These are phyloP conservation scores for Lasioglossum pauxillum DNA, from an alignment of 2,888 invertebrate species.

Conservation along the genomic window DNA sequence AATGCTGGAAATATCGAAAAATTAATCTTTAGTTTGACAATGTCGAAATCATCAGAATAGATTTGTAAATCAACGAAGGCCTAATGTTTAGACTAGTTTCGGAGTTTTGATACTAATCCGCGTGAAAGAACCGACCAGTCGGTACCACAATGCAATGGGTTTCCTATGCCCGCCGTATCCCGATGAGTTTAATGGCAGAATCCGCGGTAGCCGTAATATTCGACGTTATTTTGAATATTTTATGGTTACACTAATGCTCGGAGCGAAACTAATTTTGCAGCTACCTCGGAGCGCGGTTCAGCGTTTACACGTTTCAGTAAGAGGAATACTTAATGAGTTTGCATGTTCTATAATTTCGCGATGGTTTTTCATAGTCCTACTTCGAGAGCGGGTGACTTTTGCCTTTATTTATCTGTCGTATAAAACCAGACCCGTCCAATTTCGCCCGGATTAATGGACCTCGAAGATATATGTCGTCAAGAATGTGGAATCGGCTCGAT, in stretches of 20 bases:
- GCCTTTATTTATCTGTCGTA: background rate
- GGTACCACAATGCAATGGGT: background rate
- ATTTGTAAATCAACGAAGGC: background rate
- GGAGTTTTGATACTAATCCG: background rate
- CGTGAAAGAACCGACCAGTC: background rate
- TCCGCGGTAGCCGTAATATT: background rate
- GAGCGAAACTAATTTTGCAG: constrained; percentile 3
- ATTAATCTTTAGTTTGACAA: background rate
- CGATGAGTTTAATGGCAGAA: background rate
- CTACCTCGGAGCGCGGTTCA: background rate
- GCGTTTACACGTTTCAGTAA: background rate
- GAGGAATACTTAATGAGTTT: background rate
- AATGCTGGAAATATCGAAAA: background rate
- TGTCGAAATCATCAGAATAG: background rate
- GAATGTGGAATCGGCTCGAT: background rate
- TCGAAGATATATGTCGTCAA: background rate
- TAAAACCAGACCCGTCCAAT: background rate
- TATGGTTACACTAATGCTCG: background rate
- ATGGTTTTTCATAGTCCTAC: background rate
- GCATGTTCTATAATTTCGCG: background rate
- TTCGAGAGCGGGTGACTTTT: background rate
- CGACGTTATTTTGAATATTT: constrained; percentile 1
- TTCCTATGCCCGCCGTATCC: background rate
- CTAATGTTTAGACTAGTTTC: background rate
- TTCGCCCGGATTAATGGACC: background rate